Evolutionary conservation across 2,797 vertebrate species (phyloP).

Genomic region (Trichosurus vulpecula): DNA sequence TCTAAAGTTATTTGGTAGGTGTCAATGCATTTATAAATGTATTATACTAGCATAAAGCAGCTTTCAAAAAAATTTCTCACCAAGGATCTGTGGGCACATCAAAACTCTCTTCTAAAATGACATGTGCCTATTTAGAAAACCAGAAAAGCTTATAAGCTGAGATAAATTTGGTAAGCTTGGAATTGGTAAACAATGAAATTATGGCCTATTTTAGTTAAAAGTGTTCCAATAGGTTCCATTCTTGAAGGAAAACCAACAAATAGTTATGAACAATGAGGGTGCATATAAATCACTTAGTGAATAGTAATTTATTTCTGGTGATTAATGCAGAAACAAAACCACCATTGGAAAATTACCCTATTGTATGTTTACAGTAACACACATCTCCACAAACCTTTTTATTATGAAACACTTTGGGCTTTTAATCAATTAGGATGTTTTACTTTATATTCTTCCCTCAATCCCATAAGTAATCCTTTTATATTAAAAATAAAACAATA

Average conservation of each 20-base stretch:
- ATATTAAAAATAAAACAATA: constrained; percentile 24
- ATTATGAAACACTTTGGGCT: background rate
- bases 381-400: constrained; percentile 26
- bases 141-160: constrained; percentile 2
- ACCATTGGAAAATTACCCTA: constrained; percentile 3
- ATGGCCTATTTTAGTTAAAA: background rate
- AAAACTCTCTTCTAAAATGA: constrained; percentile 30
- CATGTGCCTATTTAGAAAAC: constrained; percentile 12
- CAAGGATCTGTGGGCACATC: background rate
- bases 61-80: constrained; percentile 5
- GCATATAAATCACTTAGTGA: background rate
- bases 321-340: constrained; percentile 27
- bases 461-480: background rate
- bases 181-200: background rate
- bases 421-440: background rate
- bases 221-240: background rate
- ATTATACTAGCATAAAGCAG: background rate
- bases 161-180: background rate
- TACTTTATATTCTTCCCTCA: background rate
- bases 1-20: background rate
- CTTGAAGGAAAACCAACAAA: background rate
- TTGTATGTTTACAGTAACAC: background rate
- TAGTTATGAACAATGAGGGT: background rate
- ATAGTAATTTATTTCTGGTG: background rate
- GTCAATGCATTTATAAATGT: constrained; percentile 16